These are phyloP conservation scores for Channa striata DNA, from an alignment of 2,797 vertebrate genomes.

Conservation along the genomic window DNA sequence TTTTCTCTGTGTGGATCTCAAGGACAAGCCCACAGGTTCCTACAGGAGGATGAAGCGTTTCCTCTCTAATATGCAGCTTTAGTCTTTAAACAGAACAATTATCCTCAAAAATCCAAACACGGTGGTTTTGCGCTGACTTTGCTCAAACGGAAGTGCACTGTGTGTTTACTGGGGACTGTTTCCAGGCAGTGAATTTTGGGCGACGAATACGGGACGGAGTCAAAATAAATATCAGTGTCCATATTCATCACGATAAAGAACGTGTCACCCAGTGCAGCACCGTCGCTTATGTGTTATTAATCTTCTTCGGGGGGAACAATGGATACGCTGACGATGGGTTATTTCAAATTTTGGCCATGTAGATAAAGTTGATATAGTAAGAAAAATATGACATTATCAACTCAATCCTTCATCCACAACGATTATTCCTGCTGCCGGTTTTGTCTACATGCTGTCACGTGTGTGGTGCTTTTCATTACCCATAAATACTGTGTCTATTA, in stretches of 20 bases:
- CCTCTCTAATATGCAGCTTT: no score
- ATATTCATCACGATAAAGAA: conserved; percentile 2
- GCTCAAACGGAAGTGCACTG: neutral
- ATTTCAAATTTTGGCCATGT: neutral
- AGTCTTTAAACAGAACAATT: no score
- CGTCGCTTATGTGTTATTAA: conserved; percentile 4
- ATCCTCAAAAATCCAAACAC: no score
- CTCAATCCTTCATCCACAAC: neutral
- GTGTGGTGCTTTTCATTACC: conserved; percentile 18
- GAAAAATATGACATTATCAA: neutral
- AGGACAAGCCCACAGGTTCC: neutral
- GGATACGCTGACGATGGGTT: neutral
- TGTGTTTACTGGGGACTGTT: neutral
- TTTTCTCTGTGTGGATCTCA: neutral
- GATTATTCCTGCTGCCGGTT: neutral
- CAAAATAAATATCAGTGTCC: neutral
- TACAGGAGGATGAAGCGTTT: no score
- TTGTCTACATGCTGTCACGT: neutral
- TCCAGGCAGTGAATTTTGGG: conserved; percentile 2
- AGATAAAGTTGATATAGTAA: neutral
- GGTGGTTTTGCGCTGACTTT: neutral
- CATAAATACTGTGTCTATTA: no score
- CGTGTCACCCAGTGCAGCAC: neutral
- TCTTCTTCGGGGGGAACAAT: neutral
- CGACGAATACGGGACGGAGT: neutral